phyloP scores from a whole-genome alignment of 2,113 vertebrate genomes.

The Eptatretus burgeri region DNA sequence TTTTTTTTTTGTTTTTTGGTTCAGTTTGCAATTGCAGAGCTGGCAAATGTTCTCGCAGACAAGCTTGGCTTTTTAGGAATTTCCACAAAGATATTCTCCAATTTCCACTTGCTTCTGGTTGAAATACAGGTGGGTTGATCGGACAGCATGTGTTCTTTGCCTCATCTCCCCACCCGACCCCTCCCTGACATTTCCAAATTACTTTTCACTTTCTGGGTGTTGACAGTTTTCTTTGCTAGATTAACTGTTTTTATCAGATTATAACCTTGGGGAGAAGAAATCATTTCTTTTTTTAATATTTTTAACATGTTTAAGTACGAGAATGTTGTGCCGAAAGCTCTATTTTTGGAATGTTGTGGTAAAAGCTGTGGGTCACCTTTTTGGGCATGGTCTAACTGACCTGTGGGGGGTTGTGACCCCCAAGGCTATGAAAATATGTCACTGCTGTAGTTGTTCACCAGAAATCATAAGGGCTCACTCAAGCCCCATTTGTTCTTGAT shows the following conservation, averaged over 20 bases:
- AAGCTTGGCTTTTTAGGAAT: constrained; percentile 97
- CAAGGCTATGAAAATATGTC: no score
- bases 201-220: constrained; percentile 8
- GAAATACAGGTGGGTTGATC: constrained; percentile 53
- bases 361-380: no score
- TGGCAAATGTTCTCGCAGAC: constrained; percentile 82
- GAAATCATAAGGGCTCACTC: no score
- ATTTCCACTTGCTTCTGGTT: constrained; percentile 83
- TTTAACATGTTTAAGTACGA: constrained; percentile 13
- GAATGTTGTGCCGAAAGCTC: not conserved
- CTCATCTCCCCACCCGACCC: no score
- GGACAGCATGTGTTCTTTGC: no score
- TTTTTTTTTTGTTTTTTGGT: constrained; percentile 6
- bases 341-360: no score
- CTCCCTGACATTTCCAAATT: not conserved
- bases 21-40: constrained; percentile 95
- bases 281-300: constrained; percentile 9
- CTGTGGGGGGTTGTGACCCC: no score
- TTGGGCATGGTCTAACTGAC: no score
- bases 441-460: no score
- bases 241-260: constrained; percentile 10
- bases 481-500: no score
- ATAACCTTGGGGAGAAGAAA: rapidly evolving
- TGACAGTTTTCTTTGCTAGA: constrained; percentile 10
- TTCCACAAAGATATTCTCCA: constrained; percentile 74